These are phyloP conservation scores for Hiodon tergisus DNA, from an alignment of 2,113 vertebrate genomes.

Conservation along the genomic window DNA sequence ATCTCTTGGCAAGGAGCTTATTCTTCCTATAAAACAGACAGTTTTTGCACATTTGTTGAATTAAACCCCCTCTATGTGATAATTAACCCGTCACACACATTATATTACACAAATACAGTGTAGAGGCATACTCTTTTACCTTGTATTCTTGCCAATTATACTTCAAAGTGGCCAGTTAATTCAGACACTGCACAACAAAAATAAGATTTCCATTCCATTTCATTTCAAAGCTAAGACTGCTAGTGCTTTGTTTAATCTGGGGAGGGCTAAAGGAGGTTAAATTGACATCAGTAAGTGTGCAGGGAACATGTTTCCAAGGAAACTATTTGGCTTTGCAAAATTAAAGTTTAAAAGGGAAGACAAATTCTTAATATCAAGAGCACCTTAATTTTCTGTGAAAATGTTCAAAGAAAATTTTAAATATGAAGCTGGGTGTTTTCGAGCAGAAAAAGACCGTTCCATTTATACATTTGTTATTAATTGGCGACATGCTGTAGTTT, in stretches of 20 bases:
- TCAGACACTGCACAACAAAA: not conserved
- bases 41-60: not conserved
- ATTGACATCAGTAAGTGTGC: constrained; percentile 20
- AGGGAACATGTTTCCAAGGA: constrained; percentile 47
- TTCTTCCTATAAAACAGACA: constrained; percentile 25
- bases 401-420: no score
- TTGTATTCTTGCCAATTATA: no score
- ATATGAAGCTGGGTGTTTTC: no score
- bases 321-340: constrained; percentile 28
- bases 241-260: constrained; percentile 24
- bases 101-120: not conserved
- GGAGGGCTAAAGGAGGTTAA: constrained; percentile 32
- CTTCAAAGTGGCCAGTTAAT: not conserved
- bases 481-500: no score
- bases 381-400: not conserved
- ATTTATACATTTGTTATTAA: no score
- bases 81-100: not conserved
- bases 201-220: not conserved
- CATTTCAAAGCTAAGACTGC: constrained; percentile 12
- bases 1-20: constrained; percentile 15
- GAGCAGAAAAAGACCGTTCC: no score
- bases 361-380: constrained; percentile 29
- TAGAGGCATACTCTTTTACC: no score
- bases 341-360: constrained; percentile 6
- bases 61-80: not conserved